phyloP scores from a whole-genome alignment of 2,113 vertebrate species.

The Globicephala melas region DNA sequence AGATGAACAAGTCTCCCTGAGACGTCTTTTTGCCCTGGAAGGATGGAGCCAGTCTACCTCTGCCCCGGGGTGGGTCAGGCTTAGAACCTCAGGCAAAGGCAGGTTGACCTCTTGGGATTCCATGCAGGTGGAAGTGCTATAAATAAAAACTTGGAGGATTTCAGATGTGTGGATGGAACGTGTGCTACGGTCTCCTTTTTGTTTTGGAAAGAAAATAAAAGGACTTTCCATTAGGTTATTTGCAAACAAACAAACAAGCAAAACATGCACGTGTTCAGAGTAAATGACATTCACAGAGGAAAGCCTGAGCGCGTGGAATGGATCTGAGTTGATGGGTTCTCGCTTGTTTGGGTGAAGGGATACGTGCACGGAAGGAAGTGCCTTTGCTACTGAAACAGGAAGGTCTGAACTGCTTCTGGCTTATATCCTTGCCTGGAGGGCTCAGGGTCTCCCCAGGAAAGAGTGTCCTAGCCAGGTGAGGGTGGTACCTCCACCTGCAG shows the following conservation, averaged over 20 bases:
- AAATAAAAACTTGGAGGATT: background rate
- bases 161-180: rapidly evolving
- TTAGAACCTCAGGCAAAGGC: rapidly evolving
- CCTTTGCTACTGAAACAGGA: background rate
- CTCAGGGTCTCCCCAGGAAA: background rate
- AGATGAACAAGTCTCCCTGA: background rate
- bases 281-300: rapidly evolving
- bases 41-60: background rate
- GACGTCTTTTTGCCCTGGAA: background rate
- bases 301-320: rapidly evolving
- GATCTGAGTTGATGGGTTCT: rapidly evolving
- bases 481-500: rapidly evolving
- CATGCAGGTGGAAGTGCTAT: rapidly evolving
- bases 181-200: background rate
- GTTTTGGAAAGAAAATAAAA: background rate
- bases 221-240: background rate
- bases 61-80: background rate
- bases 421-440: background rate
- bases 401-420: too few species aligned
- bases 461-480: background rate
- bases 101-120: background rate
- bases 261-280: background rate
- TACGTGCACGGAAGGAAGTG: rapidly evolving
- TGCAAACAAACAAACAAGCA: background rate
- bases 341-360: rapidly evolving